Base-by-base conservation (phyloP, 2,888 invertebrate genomes). In the Empis stercorea region DNA sequence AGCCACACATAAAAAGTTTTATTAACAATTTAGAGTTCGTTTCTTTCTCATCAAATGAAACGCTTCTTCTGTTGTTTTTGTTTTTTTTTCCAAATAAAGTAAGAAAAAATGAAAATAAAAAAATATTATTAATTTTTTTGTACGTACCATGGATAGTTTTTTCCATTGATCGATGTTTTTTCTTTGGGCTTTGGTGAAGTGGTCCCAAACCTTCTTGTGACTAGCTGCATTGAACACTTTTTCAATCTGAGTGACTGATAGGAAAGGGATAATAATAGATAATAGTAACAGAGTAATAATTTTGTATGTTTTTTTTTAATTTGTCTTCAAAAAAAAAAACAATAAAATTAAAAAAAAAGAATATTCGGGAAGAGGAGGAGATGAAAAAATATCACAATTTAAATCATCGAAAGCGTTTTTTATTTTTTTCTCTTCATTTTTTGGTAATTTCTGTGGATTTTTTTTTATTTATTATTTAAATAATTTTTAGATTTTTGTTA, bases 131-230 rank as follows among this genome's bases (percentile, higher is more conserved):
- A 4, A 32, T 32, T 32, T 20, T 20, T 27, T 27, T 27, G 59
- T 66, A 74, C 75, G 79, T 85, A 94, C 95, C 89, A 85, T 82
- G 52, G 89, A 86, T 77, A 92, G 89, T 78, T 89, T 94, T 76
- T 87, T 89, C 96, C 95, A 95, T 69, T 87, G 81, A 75, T 94
- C 93, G 74, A 96, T 89, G 79, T 94, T 94, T 84, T 95, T 95
- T 77, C 95, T 80, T 75, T 95, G 95, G 61, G 94, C 89, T 80
- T 95, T 95, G 75, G 93, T 93, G 84, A 96, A 95, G 83, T 95
- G 95, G 83, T 95, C 95, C 95, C 95, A 95, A 73, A 91, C 92
- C 75, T 93, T 93, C 82, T 95, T 94, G 78, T 93, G 93, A 74
- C 85, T 86, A 70, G 94, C 91, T 65, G 91, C 87, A 72, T 79